These are phyloP conservation scores for Hephaestus fuliginosus DNA, from an alignment of 2,797 vertebrate species.

Conservation along the genomic window DNA sequence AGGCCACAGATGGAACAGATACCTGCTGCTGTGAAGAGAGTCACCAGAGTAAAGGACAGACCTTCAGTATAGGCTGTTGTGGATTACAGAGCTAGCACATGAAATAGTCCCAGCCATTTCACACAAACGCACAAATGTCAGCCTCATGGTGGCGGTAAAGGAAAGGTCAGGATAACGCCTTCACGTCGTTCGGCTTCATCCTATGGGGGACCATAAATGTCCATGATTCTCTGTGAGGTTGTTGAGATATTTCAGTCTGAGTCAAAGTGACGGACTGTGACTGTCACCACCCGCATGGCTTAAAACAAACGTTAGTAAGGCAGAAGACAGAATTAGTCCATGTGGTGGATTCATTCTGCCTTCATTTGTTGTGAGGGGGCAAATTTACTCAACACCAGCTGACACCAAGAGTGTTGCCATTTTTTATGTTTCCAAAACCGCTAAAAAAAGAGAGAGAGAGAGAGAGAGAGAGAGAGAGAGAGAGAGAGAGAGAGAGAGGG, in stretches of 20 bases:
- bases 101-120: neutral
- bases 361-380: constrained; percentile 2
- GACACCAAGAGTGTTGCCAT: constrained; percentile 24
- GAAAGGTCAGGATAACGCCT: neutral
- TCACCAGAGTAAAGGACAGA: neutral
- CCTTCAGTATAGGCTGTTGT: neutral
- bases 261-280: neutral
- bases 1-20: neutral
- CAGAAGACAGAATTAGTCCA: neutral
- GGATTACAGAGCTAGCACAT: neutral
- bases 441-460: neutral
- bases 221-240: neutral
- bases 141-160: neutral
- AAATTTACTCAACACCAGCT: constrained; percentile 21
- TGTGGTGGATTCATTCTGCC: constrained; percentile 30
- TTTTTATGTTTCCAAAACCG: constrained; percentile 22
- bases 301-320: neutral
- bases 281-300: neutral
- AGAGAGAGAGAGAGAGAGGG: too few relatives aligned
- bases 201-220: neutral
- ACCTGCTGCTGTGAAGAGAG: neutral
- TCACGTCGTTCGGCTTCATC: neutral
- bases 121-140: neutral
- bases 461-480: too few relatives aligned
- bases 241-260: neutral